phyloP scores from a whole-genome alignment of 37 sponge, comb jelly and placozoan genomes.

The Oopsacas minuta region DNA sequence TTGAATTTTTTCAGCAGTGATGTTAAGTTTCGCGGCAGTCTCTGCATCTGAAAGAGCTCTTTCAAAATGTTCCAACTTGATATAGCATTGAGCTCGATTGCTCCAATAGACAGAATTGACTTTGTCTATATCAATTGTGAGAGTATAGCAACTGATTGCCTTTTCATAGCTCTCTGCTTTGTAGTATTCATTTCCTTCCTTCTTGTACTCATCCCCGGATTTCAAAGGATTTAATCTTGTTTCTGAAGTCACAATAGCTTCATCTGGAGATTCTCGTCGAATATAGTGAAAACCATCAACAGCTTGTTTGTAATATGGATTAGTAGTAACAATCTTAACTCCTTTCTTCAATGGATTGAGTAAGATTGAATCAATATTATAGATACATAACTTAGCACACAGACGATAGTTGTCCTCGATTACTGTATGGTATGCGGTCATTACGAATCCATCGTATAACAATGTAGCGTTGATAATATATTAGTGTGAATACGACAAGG shows the following conservation, averaged over 20 bases:
- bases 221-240: too few relatives aligned
- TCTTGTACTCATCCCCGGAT: constrained; percentile 26
- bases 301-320: background rate
- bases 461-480: background rate
- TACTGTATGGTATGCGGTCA: background rate
- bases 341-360: background rate
- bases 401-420: background rate
- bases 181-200: constrained; percentile 42
- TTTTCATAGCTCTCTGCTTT: constrained; percentile 29
- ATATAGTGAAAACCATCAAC: background rate
- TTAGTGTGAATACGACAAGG: background rate
- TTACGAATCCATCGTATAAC: background rate
- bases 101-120: constrained; percentile 31
- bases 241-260: background rate
- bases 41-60: constrained; percentile 46
- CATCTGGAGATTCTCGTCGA: background rate
- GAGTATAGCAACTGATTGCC: constrained; percentile 33
- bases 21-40: constrained; percentile 32
- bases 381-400: constrained; percentile 4
- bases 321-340: background rate
- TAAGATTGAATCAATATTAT: background rate
- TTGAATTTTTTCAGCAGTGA: constrained; percentile 51
- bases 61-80: constrained; percentile 41
- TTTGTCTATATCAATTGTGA: background rate
- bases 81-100: constrained; percentile 71